These are phyloP conservation scores for Spodoptera frugiperda DNA, from an alignment of 1,140 invertebrate species.

Conservation along the genomic window DNA sequence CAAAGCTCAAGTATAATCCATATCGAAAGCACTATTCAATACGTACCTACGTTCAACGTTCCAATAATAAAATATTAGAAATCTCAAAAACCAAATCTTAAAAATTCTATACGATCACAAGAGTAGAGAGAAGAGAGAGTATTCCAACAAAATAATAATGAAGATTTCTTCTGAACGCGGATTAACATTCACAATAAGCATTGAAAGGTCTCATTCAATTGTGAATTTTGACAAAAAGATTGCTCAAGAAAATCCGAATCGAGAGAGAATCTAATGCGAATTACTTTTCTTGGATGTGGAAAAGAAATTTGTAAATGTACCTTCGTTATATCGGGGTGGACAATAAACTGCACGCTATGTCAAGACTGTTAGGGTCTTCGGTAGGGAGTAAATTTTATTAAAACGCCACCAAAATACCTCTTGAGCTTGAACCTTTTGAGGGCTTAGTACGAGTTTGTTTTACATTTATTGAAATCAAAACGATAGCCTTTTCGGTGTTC, in stretches of 20 bases:
- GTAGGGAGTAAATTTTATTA: slow-evolving; percentile 55
- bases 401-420: slow-evolving; percentile 52
- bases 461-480: no score
- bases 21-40: no score
- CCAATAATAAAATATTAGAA: no score
- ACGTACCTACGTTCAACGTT: no score
- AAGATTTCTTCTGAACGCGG: not conserved
- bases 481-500: no score
- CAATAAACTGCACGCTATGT: slow-evolving; percentile 50
- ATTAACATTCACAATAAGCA: slow-evolving; percentile 39
- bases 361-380: slow-evolving; percentile 29
- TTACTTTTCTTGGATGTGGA: slow-evolving; percentile 43
- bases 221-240: slow-evolving; percentile 38
- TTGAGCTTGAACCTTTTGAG: no score
- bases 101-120: no score
- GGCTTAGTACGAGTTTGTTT: no score
- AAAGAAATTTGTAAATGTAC: slow-evolving; percentile 39
- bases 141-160: slow-evolving; percentile 12
- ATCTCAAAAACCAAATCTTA: no score
- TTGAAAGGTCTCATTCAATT: slow-evolving; percentile 29
- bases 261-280: slow-evolving; percentile 29
- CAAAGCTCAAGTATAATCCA: no score
- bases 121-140: not conserved
- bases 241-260: slow-evolving; percentile 23
- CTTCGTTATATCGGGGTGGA: slow-evolving; percentile 36